Evolutionary conservation across 1,140 invertebrate species (phyloP).

Genomic region (Uloborus diversus): DNA sequence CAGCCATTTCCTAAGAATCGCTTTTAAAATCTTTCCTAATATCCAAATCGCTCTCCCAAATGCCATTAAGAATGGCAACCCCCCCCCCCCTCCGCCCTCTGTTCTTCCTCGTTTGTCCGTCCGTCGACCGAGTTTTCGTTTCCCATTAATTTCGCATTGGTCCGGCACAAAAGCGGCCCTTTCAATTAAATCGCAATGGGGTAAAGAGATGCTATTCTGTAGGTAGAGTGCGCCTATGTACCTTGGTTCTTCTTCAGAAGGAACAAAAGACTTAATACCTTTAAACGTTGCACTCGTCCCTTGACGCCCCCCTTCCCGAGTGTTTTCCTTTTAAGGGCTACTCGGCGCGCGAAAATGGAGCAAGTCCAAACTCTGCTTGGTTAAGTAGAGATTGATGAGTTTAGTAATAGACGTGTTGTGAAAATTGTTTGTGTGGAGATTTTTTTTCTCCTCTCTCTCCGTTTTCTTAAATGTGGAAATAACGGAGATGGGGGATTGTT

Average conservation of each 20-base stretch:
- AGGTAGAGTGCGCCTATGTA: neutral
- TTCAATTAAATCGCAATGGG: slow-evolving; percentile 53
- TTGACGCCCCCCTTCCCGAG: neutral
- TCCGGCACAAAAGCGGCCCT: slow-evolving; percentile 45
- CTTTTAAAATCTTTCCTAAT: slow-evolving; percentile 54
- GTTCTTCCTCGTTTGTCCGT: slow-evolving; percentile 22
- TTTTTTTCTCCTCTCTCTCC: too few relatives aligned
- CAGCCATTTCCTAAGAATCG: too few relatives aligned
- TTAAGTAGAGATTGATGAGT: too few relatives aligned
- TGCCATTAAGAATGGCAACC: slow-evolving; percentile 27
- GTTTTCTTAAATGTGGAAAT: too few relatives aligned
- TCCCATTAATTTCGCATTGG: slow-evolving; percentile 54
- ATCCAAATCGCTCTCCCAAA: slow-evolving; percentile 41
- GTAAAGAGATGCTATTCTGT: slow-evolving; percentile 11
- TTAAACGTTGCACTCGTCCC: slow-evolving; percentile 14
- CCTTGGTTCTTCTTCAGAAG: neutral
- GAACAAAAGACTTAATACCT: slow-evolving; percentile 49
- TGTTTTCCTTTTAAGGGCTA: neutral
- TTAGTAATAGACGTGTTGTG: too few relatives aligned
- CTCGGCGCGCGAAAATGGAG: too few relatives aligned
- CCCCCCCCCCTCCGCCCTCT: too few relatives aligned
- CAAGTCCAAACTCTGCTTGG: too few relatives aligned
- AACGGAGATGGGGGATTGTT: too few relatives aligned
- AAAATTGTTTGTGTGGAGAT: too few relatives aligned
- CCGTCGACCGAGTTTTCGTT: slow-evolving; percentile 31